phyloP scores from a whole-genome alignment of 1,140 invertebrate species.

The Drosophila takahashii region DNA sequence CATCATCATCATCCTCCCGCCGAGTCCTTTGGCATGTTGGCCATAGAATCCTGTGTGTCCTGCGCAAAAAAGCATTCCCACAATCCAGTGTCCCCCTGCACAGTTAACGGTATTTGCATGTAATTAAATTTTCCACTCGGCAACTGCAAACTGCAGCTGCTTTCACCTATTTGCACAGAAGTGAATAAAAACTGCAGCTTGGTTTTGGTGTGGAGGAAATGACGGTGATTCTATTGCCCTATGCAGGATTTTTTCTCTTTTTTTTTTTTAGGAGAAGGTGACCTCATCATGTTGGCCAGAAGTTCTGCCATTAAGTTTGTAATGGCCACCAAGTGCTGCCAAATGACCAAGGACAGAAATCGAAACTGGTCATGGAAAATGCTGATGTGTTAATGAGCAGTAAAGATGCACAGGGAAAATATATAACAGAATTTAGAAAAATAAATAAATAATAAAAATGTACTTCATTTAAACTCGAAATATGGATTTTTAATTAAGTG shows the following conservation, averaged over 20 bases:
- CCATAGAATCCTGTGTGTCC: slow-evolving; percentile 11
- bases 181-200: slow-evolving; percentile 43
- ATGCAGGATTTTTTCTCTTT: slow-evolving; percentile 3
- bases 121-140: slow-evolving; percentile 76
- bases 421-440: background rate
- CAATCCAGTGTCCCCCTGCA: slow-evolving; percentile 28
- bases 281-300: slow-evolving; percentile 36
- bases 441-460: background rate
- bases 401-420: background rate
- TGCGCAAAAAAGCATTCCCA: slow-evolving; percentile 8
- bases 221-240: slow-evolving; percentile 17
- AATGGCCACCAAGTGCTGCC: slow-evolving; percentile 50
- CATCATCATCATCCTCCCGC: slow-evolving; percentile 16
- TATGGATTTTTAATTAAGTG: too few relatives aligned
- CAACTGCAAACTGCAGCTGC: slow-evolving; percentile 69
- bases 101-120: slow-evolving; percentile 74
- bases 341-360: slow-evolving; percentile 31
- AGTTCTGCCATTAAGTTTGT: slow-evolving; percentile 62
- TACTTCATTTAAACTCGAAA: too few relatives aligned
- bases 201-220: slow-evolving; percentile 2
- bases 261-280: slow-evolving; percentile 39
- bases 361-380: slow-evolving; percentile 3
- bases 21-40: slow-evolving; percentile 38
- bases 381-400: slow-evolving; percentile 1
- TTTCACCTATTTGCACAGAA: slow-evolving; percentile 63